Conservation (phyloP, 2,888 invertebrate genomes). For the Aphidoletes aphidimyza region DNA sequence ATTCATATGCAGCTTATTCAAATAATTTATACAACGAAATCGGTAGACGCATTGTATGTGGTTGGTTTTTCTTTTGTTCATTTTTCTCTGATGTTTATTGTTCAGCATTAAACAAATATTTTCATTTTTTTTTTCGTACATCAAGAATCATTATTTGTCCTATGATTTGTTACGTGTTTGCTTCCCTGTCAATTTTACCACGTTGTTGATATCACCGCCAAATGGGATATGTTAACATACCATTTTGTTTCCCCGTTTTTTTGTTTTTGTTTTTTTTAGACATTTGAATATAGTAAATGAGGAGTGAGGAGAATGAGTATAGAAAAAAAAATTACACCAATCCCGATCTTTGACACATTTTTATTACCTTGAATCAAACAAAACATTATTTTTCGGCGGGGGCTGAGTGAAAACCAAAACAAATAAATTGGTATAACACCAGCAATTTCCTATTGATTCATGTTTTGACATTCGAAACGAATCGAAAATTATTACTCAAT, state of each 20-base stretch:
- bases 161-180: background rate
- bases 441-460: constrained; percentile 26
- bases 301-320: too few relatives aligned
- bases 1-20: background rate
- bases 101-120: too few relatives aligned
- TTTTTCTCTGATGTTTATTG: too few relatives aligned
- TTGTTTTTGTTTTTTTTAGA: background rate
- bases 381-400: background rate
- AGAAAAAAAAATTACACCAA: too few relatives aligned
- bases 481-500: constrained; percentile 25
- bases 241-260: background rate
- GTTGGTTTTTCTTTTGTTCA: too few relatives aligned
- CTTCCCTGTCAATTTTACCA: background rate
- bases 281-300: too few relatives aligned
- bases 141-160: constrained; percentile 8
- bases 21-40: background rate
- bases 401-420: background rate
- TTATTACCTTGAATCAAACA: background rate
- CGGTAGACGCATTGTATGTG: too few relatives aligned
- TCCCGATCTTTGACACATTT: background rate
- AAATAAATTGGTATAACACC: constrained; percentile 23
- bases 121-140: background rate
- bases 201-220: background rate
- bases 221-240: background rate
- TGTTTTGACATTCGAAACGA: constrained; percentile 1